Conservation (phyloP, 2,888 invertebrate genomes). For the Odontothrips loti region DNA sequence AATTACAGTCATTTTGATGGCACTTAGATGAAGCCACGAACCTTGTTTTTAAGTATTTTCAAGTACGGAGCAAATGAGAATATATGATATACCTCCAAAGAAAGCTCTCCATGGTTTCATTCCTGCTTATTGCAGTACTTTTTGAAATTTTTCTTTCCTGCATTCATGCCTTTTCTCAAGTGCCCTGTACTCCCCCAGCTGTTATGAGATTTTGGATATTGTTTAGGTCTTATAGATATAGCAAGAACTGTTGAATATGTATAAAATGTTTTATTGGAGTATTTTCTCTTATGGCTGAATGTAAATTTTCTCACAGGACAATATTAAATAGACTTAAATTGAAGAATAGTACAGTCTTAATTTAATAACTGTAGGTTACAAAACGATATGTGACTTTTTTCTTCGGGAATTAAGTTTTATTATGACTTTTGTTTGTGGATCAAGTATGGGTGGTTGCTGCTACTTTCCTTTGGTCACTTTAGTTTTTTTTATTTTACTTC, state of each 20-base stretch:
- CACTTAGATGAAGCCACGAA: too few relatives aligned
- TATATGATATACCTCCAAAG: too few relatives aligned
- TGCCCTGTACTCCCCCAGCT: neutral
- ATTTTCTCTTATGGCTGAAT: neutral
- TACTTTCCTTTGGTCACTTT: too few relatives aligned
- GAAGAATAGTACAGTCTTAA: neutral
- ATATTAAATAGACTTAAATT: constrained; percentile 20
- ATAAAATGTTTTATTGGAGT: neutral
- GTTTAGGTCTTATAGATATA: neutral
- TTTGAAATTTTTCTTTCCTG: too few relatives aligned
- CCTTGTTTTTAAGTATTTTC: too few relatives aligned
- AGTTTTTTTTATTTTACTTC: too few relatives aligned
- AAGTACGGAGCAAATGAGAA: too few relatives aligned
- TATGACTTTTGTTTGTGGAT: neutral
- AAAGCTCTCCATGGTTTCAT: too few relatives aligned
- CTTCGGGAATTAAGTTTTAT: neutral
- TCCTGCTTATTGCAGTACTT: too few relatives aligned
- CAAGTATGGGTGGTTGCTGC: neutral
- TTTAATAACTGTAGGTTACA: neutral
- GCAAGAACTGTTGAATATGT: neutral
- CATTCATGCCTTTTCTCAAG: neutral
- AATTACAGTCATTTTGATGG: too few relatives aligned
- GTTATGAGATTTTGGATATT: neutral
- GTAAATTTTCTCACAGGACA: constrained; percentile 10
- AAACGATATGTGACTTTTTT: neutral